Conservation (phyloP, 2,888 invertebrate species). For the Aspidapion aeneum region DNA sequence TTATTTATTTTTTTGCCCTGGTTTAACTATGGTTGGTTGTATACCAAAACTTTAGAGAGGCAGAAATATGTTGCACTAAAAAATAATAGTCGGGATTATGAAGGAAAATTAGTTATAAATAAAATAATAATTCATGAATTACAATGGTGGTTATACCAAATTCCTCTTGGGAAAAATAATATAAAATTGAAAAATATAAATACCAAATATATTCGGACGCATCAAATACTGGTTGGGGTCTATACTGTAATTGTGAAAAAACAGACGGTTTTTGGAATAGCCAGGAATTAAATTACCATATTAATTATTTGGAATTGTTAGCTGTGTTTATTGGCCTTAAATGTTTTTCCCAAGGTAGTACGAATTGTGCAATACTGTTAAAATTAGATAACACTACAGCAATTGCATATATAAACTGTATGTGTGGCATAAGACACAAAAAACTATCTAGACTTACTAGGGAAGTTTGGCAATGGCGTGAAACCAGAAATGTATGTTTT, state of each 20-base stretch:
- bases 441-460: neutral
- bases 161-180: neutral
- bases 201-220: neutral
- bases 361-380: neutral
- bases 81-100: too few species aligned
- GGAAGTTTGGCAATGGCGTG: neutral
- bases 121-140: too few species aligned
- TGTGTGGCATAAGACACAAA: neutral
- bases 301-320: neutral
- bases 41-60: too few species aligned
- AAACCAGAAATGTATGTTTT: neutral
- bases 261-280: too few species aligned
- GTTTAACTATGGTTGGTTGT: too few species aligned
- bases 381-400: conserved; percentile 1
- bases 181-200: neutral
- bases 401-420: neutral
- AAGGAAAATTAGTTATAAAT: too few species aligned
- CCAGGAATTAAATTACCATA: too few species aligned
- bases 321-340: neutral
- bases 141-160: too few species aligned
- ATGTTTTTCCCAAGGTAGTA: neutral
- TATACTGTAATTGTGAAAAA: neutral
- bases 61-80: too few species aligned
- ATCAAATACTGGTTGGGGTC: neutral
- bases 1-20: too few species aligned